phyloP scores from a whole-genome alignment of 2,888 invertebrate species.

The Drosophila conformis region DNA sequence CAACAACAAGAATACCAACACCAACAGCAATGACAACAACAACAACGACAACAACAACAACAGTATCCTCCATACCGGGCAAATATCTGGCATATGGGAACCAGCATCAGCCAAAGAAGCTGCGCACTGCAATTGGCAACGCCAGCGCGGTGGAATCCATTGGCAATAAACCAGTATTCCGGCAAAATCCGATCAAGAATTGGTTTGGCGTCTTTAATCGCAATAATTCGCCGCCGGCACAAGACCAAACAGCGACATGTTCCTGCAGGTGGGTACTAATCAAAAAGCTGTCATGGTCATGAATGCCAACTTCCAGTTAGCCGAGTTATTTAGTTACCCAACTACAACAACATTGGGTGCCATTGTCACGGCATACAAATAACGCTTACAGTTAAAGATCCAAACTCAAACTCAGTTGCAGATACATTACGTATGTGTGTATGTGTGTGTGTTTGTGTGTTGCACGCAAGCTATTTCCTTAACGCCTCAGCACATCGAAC shows the following conservation, averaged over 20 bases:
- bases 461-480: constrained; percentile 28
- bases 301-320: constrained; percentile 69
- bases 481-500: constrained; percentile 21
- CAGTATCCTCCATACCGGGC: constrained; percentile 77
- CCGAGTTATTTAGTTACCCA: constrained; percentile 41
- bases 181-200: constrained; percentile 85
- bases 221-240: constrained; percentile 85
- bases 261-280: constrained; percentile 78
- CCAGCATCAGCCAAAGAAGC: constrained; percentile 64
- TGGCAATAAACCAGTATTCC: constrained; percentile 69
- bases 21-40: constrained; percentile 10
- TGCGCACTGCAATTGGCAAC: constrained; percentile 47
- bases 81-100: constrained; percentile 82
- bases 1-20: constrained; percentile 12
- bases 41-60: constrained; percentile 15
- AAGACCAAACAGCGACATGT: constrained; percentile 82
- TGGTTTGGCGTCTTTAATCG: constrained; percentile 88
- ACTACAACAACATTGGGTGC: constrained; percentile 42
- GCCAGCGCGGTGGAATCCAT: constrained; percentile 40
- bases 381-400: constrained; percentile 64
- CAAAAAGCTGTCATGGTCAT: constrained; percentile 66
- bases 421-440: background rate
- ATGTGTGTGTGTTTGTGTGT: constrained; percentile 1
- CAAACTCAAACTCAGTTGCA: constrained; percentile 9
- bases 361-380: constrained; percentile 72